phyloP scores from a whole-genome alignment of 2,797 vertebrate genomes.

The Helicolenus hilgendorfi region DNA sequence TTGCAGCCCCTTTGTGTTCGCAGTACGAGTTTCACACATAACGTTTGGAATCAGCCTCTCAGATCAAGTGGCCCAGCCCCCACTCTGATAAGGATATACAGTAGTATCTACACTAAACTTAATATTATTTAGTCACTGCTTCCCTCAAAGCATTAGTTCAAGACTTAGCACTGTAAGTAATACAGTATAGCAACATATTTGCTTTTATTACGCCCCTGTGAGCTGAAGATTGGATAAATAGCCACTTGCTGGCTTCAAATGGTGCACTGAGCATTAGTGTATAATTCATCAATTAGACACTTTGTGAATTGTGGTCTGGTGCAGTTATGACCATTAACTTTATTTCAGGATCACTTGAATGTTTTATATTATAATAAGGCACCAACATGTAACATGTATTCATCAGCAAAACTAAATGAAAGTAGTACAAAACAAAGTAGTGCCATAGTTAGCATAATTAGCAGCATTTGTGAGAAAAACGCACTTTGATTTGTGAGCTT shows the following conservation, averaged over 20 bases:
- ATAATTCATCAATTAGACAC: constrained; percentile 26
- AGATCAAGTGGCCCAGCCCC: constrained; percentile 19
- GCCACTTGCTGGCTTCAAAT: constrained; percentile 18
- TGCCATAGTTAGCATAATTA: background rate
- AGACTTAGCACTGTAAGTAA: background rate
- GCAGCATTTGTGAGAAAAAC: background rate
- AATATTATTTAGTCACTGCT: constrained; percentile 16
- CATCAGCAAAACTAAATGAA: background rate
- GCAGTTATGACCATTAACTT: background rate
- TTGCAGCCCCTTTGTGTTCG: constrained; percentile 52
- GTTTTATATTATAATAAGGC: background rate
- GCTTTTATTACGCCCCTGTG: constrained; percentile 13
- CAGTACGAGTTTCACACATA: constrained; percentile 33
- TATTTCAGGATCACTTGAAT: background rate
- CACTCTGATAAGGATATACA: constrained; percentile 5
- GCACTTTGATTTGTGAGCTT: background rate
- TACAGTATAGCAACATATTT: too few species aligned
- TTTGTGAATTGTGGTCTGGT: background rate
- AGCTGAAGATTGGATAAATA: constrained; percentile 28
- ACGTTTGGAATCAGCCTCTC: constrained; percentile 30
- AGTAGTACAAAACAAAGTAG: background rate
- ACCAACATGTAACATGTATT: background rate
- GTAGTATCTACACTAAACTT: background rate
- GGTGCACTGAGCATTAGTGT: constrained; percentile 3
- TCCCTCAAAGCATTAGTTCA: background rate